A percentile compares a stretch with the other conserved stretches of the same genome.
Conservation (phyloP, 2,888 invertebrate genomes). For the Drosophila leonis region DNA sequence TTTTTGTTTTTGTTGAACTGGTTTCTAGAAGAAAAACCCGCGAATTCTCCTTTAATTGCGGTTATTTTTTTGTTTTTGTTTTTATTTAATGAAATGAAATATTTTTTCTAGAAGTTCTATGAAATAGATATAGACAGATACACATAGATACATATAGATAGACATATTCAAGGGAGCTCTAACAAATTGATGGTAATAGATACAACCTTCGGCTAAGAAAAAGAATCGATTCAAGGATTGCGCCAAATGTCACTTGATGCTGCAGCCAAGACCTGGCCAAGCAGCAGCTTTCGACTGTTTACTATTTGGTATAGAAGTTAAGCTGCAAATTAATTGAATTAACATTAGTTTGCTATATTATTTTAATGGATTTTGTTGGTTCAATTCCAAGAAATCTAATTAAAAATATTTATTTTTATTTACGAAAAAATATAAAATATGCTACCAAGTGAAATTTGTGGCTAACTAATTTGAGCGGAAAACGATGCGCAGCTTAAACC, state of each 20-base stretch:
- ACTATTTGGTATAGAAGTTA: not conserved
- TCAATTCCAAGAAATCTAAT: constrained; percentile 42
- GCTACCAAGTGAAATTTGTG: constrained; percentile 19
- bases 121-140: not conserved
- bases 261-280: constrained; percentile 2
- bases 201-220: constrained; percentile 39
- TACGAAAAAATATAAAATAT: constrained; percentile 5
- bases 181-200: constrained; percentile 61
- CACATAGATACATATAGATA: not conserved
- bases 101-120: constrained; percentile 7
- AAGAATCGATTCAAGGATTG: constrained; percentile 41
- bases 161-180: constrained; percentile 7
- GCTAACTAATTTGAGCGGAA: constrained; percentile 25
- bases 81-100: constrained; percentile 3
- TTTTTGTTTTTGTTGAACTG: constrained; percentile 46
- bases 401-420: constrained; percentile 23
- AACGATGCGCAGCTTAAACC: constrained; percentile 11
- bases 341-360: constrained; percentile 37
- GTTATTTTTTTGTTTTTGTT: constrained; percentile 1
- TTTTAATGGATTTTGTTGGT: constrained; percentile 1
- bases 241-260: constrained; percentile 1
- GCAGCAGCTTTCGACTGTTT: not conserved
- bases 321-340: constrained; percentile 47
- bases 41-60: constrained; percentile 41
- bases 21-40: constrained; percentile 34